Conservation (phyloP, 2,113 vertebrate genomes). For the Hypomesus transpacificus region DNA sequence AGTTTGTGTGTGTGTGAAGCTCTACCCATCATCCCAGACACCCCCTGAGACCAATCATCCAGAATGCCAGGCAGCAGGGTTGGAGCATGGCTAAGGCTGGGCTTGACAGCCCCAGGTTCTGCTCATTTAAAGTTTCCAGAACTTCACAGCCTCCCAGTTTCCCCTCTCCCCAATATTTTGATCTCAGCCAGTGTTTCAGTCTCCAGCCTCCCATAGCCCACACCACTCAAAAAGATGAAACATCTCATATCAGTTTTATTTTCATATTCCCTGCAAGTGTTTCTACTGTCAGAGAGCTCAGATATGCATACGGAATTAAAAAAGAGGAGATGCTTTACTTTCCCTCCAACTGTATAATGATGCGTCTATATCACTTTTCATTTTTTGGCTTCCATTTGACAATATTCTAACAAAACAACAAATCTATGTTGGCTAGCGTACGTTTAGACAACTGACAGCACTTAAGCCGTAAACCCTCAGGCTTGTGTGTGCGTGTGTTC, state of each 20-base stretch:
- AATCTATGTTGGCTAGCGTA: too few relatives aligned
- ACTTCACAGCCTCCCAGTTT: constrained; percentile 33
- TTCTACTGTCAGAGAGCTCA: neutral
- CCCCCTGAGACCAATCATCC: constrained; percentile 62
- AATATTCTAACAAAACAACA: too few relatives aligned
- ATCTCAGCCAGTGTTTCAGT: constrained; percentile 25
- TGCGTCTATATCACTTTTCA: too few relatives aligned
- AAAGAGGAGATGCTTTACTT: too few relatives aligned
- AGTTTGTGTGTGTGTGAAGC: constrained; percentile 21
- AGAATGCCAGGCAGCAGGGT: constrained; percentile 50
- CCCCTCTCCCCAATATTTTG: constrained; percentile 29
- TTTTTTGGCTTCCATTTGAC: too few relatives aligned
- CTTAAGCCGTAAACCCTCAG: constrained; percentile 51
- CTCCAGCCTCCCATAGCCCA: constrained; percentile 14
- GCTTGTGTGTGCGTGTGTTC: constrained; percentile 39
- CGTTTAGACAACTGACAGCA: constrained; percentile 8
- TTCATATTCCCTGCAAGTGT: neutral
- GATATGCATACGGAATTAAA: too few relatives aligned
- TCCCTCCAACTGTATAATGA: too few relatives aligned
- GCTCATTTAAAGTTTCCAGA: constrained; percentile 55
- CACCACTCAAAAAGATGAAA: constrained; percentile 11
- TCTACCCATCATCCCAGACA: constrained; percentile 45
- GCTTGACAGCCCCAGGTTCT: constrained; percentile 45
- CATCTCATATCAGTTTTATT: constrained; percentile 8
- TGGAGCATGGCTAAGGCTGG: constrained; percentile 42